Conservation (phyloP, 2,888 invertebrate species). For the Syritta pipiens region DNA sequence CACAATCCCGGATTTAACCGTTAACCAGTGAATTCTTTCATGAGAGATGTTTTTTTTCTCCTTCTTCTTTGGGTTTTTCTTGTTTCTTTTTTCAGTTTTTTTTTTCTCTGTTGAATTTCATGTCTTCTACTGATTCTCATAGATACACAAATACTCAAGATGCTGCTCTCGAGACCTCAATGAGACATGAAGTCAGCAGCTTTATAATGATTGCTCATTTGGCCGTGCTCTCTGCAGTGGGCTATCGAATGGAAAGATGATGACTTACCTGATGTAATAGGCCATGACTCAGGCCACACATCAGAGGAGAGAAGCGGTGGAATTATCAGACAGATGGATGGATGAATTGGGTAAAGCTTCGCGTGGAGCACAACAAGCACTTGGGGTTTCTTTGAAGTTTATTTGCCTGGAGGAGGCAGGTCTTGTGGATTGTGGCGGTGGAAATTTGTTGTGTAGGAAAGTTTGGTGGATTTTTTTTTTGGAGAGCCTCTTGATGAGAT, state of each 20-base stretch:
- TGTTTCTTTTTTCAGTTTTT: constrained; percentile 8
- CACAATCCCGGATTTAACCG: constrained; percentile 66
- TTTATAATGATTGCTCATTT: constrained; percentile 54
- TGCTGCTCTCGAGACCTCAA: constrained; percentile 40
- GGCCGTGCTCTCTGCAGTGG: constrained; percentile 36
- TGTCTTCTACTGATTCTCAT: constrained; percentile 30
- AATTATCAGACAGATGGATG: constrained; percentile 11
- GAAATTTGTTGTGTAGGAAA: background rate
- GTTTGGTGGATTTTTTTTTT: background rate
- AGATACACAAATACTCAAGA: constrained; percentile 19
- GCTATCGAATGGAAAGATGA: constrained; percentile 32
- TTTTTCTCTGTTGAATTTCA: constrained; percentile 41
- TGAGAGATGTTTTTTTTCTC: constrained; percentile 34
- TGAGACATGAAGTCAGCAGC: constrained; percentile 51
- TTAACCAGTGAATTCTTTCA: constrained; percentile 59
- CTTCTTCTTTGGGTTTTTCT: constrained; percentile 13
- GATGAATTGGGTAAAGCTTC: background rate
- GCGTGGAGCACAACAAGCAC: background rate
- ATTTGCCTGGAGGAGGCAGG: constrained; percentile 18
- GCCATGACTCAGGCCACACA: constrained; percentile 54
- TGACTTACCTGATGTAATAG: constrained; percentile 60
- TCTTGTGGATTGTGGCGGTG: constrained; percentile 14
- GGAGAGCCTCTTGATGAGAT: background rate
- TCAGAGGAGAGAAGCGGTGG: too few species aligned
- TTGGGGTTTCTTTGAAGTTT: constrained; percentile 5